Evolutionary conservation across 1,140 invertebrate genomes (phyloP).

Genomic region (Magallana ariakensis): DNA sequence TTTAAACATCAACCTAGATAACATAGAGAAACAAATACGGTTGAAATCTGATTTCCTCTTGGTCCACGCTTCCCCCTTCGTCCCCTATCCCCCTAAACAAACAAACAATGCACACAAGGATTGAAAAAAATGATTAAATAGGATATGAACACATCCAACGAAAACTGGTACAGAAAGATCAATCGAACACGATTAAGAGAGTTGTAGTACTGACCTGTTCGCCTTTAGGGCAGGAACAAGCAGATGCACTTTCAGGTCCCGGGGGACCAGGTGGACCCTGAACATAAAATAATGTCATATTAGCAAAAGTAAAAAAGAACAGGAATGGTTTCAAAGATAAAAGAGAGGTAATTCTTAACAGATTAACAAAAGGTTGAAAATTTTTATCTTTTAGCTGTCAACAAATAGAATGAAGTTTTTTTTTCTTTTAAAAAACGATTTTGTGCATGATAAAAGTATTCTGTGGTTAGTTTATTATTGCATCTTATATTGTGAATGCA

Average conservation of each 20-base stretch:
- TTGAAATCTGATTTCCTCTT: slow-evolving; percentile 93
- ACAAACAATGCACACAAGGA: neutral
- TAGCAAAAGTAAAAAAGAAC: too few species aligned
- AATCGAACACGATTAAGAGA: neutral
- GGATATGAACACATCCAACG: neutral
- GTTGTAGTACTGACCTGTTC: slow-evolving; percentile 53
- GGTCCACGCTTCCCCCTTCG: slow-evolving; percentile 94
- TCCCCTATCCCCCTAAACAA: slow-evolving; percentile 88
- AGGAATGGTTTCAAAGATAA: too few species aligned
- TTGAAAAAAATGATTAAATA: neutral
- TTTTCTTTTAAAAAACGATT: too few species aligned
- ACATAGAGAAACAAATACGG: too few species aligned
- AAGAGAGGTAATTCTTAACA: too few species aligned
- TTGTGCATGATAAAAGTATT: too few species aligned
- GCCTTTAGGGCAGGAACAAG: slow-evolving; percentile 66
- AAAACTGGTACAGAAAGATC: neutral
- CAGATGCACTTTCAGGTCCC: slow-evolving; percentile 55
- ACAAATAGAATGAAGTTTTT: too few species aligned
- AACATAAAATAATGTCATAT: neutral
- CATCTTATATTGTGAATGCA: neutral
- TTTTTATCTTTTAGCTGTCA: too few species aligned
- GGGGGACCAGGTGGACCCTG: slow-evolving; percentile 69
- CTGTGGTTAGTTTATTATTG: too few species aligned
- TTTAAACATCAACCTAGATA: too few species aligned
- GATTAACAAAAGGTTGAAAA: too few species aligned